Evolutionary conservation across 2,888 invertebrate species (phyloP), one percentile per base, ranked within the genome.

Genomic region (Agapostemon virescens): DNA sequence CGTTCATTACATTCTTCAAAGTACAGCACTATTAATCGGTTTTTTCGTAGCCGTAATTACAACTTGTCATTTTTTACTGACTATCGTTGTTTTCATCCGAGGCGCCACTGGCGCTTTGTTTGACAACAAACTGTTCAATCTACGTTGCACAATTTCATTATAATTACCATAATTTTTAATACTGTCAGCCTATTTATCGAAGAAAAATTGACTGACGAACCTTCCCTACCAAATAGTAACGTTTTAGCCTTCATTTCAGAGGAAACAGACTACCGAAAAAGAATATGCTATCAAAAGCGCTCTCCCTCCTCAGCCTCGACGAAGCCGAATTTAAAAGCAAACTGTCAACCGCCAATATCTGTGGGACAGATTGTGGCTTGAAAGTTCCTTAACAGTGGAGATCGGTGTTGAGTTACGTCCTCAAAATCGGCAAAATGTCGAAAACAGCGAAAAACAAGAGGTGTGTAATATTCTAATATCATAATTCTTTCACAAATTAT

Each of bases 281-380:
- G 9, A 0, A 6, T 3, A 20, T 33, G 5, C 0, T 33, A 61
- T 20, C 6, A 61, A 61, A 9, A 30, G 20, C 9, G 20, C 33
- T 61, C 7, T 20, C 49, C 17, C 69, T 69, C 42, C 42, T 23
- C 42, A 36, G 38, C 20, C 20, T 49, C 9, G 11, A 49, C 11
- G 23, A n/a, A 45, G 42, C 20, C 11, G 30, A 78, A 78, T 78
- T 78, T 64, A 42, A 78, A 78, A 30, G 9, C 15, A 15, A 77
- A 58, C 77, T 45, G 64, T 64, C 30, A 78, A 64, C 63, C 26
- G 52, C 20, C 45, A 30, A 45, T 15, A 17, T 49, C 49, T 49
- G 45, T 45, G 2, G 20, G 7, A 20, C 42, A 20, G 15, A 15
- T 40, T 40, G 15, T 11, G 11, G 38, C 38, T 40, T 40, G 15